These are phyloP conservation scores for Megaustenia siamemsis DNA, from an alignment of 2,888 invertebrate species.

Conservation along the genomic window DNA sequence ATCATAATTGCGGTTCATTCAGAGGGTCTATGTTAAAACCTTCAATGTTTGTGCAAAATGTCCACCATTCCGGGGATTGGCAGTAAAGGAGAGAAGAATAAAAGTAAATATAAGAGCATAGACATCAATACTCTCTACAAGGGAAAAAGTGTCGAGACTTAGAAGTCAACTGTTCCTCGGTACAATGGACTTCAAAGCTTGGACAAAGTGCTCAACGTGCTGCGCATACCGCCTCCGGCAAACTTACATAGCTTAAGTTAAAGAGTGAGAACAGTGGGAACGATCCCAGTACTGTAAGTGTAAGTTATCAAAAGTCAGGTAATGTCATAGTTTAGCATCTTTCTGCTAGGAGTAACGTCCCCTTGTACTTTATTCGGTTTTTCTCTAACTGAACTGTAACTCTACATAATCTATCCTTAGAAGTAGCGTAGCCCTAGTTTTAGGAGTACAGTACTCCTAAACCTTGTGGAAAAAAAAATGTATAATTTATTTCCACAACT, in stretches of 20 bases:
- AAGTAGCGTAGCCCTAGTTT: no score
- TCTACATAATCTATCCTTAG: no score
- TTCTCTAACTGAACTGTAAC: no score
- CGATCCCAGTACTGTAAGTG: constrained; percentile 86
- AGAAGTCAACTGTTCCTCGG: constrained; percentile 85
- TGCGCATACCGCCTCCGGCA: constrained; percentile 94
- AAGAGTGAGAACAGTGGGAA: constrained; percentile 94
- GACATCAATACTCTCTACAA: constrained; percentile 98
- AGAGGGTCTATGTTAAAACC: constrained; percentile 85
- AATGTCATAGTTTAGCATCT: no score
- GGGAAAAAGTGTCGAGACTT: constrained; percentile 81
- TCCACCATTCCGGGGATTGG: constrained; percentile 95
- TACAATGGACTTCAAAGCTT: constrained; percentile 99
- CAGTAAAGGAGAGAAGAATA: constrained; percentile 91
- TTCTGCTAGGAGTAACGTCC: no score
- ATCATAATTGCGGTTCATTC: constrained; percentile 83
- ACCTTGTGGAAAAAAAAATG: no score
- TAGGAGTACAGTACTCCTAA: no score
- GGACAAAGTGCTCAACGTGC: constrained; percentile 97
- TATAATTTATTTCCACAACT: no score
- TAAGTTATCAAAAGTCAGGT: constrained; percentile 53
- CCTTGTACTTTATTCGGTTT: no score
- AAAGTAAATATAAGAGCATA: constrained; percentile 96
- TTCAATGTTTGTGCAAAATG: constrained; percentile 96
- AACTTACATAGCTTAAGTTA: constrained; percentile 98